Percentiles rank a stretch among this genome's conserved stretches.
These are phyloP conservation scores for Epistrophe grossulariae DNA, from an alignment of 2,888 invertebrate genomes.

Conservation along the genomic window DNA sequence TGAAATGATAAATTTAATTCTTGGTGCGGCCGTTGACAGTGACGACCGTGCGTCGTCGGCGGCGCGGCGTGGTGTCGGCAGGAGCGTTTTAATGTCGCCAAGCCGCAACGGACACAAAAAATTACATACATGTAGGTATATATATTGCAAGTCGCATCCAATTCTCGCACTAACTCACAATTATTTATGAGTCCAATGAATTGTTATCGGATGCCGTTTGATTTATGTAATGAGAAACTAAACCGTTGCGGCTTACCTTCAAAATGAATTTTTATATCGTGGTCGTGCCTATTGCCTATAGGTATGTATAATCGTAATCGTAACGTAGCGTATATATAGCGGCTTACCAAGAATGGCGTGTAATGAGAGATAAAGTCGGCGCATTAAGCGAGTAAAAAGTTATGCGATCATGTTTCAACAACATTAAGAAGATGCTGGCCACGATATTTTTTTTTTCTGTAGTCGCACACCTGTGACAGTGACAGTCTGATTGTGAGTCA, in stretches of 20 bases:
- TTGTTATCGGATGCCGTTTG: constrained; percentile 50
- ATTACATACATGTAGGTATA: not conserved
- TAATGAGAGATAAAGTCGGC: constrained; percentile 33
- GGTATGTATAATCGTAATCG: not conserved
- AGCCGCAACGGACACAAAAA: constrained; percentile 10
- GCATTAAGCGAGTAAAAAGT: constrained; percentile 64
- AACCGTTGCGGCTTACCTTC: constrained; percentile 62
- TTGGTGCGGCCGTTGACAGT: constrained; percentile 3
- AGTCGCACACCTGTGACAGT: constrained; percentile 50
- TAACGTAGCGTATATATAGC: constrained; percentile 13
- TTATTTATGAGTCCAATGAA: constrained; percentile 55
- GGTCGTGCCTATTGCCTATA: not conserved
- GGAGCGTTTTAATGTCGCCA: constrained; percentile 19
- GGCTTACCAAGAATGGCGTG: constrained; percentile 37
- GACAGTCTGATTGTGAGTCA: not conserved
- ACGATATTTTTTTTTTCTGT: not conserved
- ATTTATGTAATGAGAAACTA: constrained; percentile 62
- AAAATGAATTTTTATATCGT: constrained; percentile 5
- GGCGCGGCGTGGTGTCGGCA: not conserved
- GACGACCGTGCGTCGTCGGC: not conserved
- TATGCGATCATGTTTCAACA: constrained; percentile 55
- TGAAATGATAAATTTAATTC: constrained; percentile 47
- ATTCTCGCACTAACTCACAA: constrained; percentile 24
- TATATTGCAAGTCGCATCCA: constrained; percentile 43
- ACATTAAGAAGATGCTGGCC: constrained; percentile 45